Base-by-base conservation (phyloP, 92 coral and sea anemone genomes). In the Zoanthus solanderi region DNA sequence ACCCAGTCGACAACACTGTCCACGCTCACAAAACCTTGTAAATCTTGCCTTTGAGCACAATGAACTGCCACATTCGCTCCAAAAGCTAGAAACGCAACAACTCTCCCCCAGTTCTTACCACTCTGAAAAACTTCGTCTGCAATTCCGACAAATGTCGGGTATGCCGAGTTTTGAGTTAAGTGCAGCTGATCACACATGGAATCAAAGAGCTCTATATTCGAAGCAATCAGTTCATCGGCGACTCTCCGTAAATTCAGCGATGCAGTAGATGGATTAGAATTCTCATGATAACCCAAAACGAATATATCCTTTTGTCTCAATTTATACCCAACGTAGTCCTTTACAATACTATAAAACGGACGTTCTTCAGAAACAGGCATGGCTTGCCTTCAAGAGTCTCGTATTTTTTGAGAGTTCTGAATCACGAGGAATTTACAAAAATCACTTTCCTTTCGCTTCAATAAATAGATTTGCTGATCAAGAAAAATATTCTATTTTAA, bases 31-130 rank as follows among this genome's bases (percentile, higher is more conserved):
- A 88, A 88, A 37, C 83, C 82, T 13, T 78, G 89, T n/a, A 97
- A 84, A 71, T 97, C 98, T 72, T 94, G 93, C 76, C 93, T 95
- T 58, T 89, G 94, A 0, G 96, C 96, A 87, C 99, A 97, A 47
- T 95, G 89, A 30, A 93, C 98, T 6, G 97, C 91, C 76, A 97
- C 76, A 48, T 98, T 94, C 9, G 98, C 99, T 63, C 99, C 99
- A 74, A 97, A 97, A 7, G 99, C 99, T 44, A 97, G 80, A 84
- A 97, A 97, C 23, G 99, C 99, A n/a, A 97, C 99, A 81, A 97
- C 92, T 50, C 99, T 93, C 2, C 99, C 99, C 99, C 99, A 97
- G 82, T 97, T 97, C 88, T 92, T 94, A 12, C 99, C 99, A 60
- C 92, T 94, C 83, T 94, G 98, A 83, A 97, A 97, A 66, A 97